Evolutionary conservation across 2,888 invertebrate genomes (phyloP).

Genomic region (Chloroclystis v-ata): DNA sequence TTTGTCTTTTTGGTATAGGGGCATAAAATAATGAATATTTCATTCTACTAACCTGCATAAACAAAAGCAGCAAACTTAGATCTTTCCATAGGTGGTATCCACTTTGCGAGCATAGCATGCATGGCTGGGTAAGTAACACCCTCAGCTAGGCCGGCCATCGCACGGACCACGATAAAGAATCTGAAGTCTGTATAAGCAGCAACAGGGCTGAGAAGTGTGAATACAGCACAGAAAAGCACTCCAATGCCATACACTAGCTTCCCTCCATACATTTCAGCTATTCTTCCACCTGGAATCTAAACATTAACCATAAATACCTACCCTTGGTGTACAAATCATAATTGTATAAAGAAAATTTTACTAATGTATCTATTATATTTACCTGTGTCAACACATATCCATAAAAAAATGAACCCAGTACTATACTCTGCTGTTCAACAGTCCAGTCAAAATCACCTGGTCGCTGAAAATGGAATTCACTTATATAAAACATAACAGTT

Average conservation of each 20-base stretch:
- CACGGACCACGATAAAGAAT: constrained; percentile 85
- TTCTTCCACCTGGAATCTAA: constrained; percentile 84
- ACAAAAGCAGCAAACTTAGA: constrained; percentile 93
- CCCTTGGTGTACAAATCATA: no score
- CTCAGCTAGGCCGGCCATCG: constrained; percentile 91
- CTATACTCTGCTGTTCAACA: constrained; percentile 86
- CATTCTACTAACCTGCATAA: constrained; percentile 91
- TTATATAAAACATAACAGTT: no score
- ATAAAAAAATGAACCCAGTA: constrained; percentile 90
- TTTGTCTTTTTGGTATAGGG: no score
- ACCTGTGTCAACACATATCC: constrained; percentile 90
- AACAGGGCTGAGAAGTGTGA: constrained; percentile 89
- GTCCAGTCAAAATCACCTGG: constrained; percentile 88
- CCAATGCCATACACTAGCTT: constrained; percentile 91
- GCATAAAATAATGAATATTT: no score
- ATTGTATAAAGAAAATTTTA: no score
- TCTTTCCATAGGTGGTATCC: constrained; percentile 95
- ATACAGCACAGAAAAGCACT: constrained; percentile 87
- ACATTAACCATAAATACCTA: constrained; percentile 15
- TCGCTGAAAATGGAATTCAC: no score
- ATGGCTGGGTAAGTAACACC: constrained; percentile 96
- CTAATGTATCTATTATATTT: constrained; percentile 2
- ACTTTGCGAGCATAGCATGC: constrained; percentile 94
- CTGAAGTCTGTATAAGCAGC: constrained; percentile 84
- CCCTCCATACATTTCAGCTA: constrained; percentile 93